Base-by-base conservation (phyloP, 1,140 invertebrate species). In the Brachionus rotundiformis region DNA sequence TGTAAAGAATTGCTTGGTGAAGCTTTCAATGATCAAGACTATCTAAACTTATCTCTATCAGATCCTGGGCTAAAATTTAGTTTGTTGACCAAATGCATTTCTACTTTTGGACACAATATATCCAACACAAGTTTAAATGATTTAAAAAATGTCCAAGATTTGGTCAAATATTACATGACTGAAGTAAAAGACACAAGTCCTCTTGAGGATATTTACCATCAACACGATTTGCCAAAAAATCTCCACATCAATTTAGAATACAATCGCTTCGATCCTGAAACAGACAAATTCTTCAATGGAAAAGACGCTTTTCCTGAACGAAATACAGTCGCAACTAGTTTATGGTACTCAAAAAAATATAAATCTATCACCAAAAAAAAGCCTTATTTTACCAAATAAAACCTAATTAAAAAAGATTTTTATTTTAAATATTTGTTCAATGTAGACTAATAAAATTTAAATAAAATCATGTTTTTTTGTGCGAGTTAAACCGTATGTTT, bases 321-420 rank as follows among this genome's bases (percentile, higher is more conserved):
- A 75, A 54, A 82, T n/a, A 82, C 81, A 11, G 13, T 49, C 5
- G 81, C 73, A 0, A 73, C 81, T 6, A 82, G 81, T 82, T 41
- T 82, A 39, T 73, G 81, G 65, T 82, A 82, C 36, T 49, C 44
- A 19, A 71, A 73, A 19, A 82, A 82, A 61, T 82, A 82, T 27
- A 73, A 82, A 59, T n/a, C 44, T 33, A n/a, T 73, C 16, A 23
- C 23, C 27, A 82, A 82, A 73, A 82, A 82, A 41, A 82, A 82
- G 16, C 31, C 47, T 61, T 25, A 36, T 39, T 79, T 79, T 39
- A 27, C 29, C 13, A 79, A 79, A 54, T 59, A 61, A 73, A 73
- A 25, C 27, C 8, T 25, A 44, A 23, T 25, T 44, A 31, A 41
- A 29, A 73, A 47, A 25, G 19, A 13, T 47, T 19, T 3, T 73